Base-by-base conservation (phyloP, 1,140 invertebrate species). In the Centruroides vittatus region DNA sequence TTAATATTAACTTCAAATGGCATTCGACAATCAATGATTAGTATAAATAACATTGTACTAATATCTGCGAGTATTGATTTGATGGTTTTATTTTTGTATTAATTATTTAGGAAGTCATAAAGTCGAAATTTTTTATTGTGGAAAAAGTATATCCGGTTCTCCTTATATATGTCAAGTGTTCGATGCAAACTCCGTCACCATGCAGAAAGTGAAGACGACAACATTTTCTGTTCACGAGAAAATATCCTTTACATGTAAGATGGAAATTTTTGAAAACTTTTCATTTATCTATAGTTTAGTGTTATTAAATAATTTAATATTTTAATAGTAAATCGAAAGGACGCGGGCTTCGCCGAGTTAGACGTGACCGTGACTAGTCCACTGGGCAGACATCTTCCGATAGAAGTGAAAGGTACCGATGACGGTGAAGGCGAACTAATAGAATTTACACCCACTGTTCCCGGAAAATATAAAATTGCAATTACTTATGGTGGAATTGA, bases 141-240 rank as follows among this genome's bases (percentile, higher is more conserved):
- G 91, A 0, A 89, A 93, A 70, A 84, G 88, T 13, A 82, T 99
- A 23, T 80, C 85, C n/a, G 93, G 94, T 23, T 97, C 93, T 66
- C 96, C 96, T 13, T 99, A 93, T 75, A 86, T 83, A 61, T 96
- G 94, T 70, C 90, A 98, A 74, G 88, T 93, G 1, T 96, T 91
- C 71, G 93, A 99, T 76, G 82, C 91, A 10, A 82, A 81, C 50
- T 88, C 86, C 77, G 79, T 82, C 50, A 67, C 71, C 13, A 68
- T 83, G 34, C 73, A 79, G 61, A 84, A 86, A 61, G 76, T 89
- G 34, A 85, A 83, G 35, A 82, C 84, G 53, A 84, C 82, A n/a
- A 86, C 85, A 53, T 80, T 91, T 54, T 84, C 86, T 35, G 81
- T 91, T 23, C 87, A 90, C 65, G 89, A 90, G 71, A 83, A 84